Percentiles rank a stretch among this genome's conserved stretches.
Conservation (phyloP, 2,797 vertebrate species). For the Gallinago nigripennis region DNA sequence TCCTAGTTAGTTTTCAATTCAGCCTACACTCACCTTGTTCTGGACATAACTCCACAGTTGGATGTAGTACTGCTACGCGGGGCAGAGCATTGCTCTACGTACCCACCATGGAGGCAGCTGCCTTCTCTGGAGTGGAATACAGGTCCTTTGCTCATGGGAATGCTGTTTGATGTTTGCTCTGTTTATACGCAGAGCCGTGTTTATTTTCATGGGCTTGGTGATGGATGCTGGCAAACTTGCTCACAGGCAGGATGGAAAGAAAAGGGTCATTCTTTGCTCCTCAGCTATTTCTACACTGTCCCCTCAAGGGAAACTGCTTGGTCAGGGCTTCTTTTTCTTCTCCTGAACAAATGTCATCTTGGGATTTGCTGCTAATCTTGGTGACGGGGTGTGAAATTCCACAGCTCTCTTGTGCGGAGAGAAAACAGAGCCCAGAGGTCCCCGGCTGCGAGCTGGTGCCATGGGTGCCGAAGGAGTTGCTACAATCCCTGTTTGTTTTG, state of each 20-base stretch:
- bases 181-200: background rate
- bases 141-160: background rate
- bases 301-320: constrained; percentile 41
- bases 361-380: constrained; percentile 48
- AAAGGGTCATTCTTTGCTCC: constrained; percentile 63
- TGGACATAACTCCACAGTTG: background rate
- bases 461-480: background rate
- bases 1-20: fast-evolving
- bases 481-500: background rate
- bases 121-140: fast-evolving
- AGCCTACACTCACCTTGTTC: background rate
- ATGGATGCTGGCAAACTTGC: constrained; percentile 24
- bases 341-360: constrained; percentile 32
- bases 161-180: constrained; percentile 24
- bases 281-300: constrained; percentile 37
- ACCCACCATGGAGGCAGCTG: background rate
- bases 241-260: background rate
- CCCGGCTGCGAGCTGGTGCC: background rate
- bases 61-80: background rate
- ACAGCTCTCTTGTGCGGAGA: background rate
- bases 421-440: background rate
- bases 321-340: constrained; percentile 61
- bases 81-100: fast-evolving
- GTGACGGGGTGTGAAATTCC: constrained; percentile 66
- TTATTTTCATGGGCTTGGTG: constrained; percentile 52